A percentile compares a stretch with the other conserved stretches of the same genome.
phyloP scores from a whole-genome alignment of 2,113 vertebrate species.

The Lagopus muta region DNA sequence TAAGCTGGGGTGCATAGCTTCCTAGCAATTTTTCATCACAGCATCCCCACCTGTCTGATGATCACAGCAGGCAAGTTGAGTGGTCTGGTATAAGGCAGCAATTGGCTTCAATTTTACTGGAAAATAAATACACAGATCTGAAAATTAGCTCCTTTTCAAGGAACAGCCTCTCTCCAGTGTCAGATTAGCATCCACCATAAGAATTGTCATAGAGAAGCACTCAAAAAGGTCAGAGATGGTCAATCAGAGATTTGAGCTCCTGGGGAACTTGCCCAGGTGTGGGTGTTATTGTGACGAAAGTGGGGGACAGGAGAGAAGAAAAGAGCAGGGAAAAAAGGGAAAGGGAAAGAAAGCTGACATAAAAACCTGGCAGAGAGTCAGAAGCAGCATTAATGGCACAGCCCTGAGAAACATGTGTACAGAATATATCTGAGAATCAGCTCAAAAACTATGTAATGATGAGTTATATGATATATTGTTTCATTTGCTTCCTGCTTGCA shows the following conservation, averaged over 20 bases:
- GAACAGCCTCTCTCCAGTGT: background rate
- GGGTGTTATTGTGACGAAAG: background rate
- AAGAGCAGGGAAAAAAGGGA: background rate
- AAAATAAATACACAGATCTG: fast-evolving
- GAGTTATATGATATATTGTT: background rate
- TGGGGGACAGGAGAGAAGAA: background rate
- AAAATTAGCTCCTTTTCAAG: background rate
- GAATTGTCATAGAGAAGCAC: background rate
- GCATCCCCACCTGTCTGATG: background rate
- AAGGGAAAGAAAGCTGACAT: background rate
- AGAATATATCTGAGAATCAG: background rate
- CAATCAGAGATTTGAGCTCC: background rate
- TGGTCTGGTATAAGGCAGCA: background rate
- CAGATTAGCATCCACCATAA: background rate
- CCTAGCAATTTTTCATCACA: background rate
- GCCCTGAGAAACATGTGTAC: background rate
- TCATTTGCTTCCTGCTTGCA: background rate
- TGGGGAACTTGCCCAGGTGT: background rate
- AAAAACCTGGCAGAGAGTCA: background rate
- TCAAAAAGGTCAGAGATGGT: background rate
- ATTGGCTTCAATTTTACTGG: background rate
- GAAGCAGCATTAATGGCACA: background rate
- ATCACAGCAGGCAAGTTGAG: background rate
- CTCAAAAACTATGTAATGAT: background rate
- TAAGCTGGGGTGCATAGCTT: background rate